Base-by-base conservation (phyloP, 1,140 invertebrate species). In the Nomia melanderi region DNA sequence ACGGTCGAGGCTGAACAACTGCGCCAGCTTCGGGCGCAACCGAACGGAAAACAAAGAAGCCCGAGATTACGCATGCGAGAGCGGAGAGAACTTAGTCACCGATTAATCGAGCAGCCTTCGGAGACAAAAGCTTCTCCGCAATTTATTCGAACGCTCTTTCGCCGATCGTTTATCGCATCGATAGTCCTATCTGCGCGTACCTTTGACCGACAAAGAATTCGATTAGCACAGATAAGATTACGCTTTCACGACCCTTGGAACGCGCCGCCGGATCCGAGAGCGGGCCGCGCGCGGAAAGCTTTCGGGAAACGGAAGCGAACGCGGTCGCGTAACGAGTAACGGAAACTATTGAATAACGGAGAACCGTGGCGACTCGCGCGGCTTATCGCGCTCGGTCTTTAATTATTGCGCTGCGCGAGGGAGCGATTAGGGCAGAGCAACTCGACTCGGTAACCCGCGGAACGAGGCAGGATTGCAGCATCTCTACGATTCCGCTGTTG, bases 1-100 rank as follows among this genome's bases (percentile, higher is more conserved):
- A 23, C 20, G 47, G 23, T 82, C 79, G 74, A 83, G 79, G 81
- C 81, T 85, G 65, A 83, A 4, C 63, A 83, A 85, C 86, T 79
- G 74, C 70, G 60, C 69, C 53, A 66, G 76, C 25, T 50, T 57
- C 62, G 47, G 27, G 41, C 72, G 60, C 72, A 72, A 17, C 29
- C 75, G 29, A 36, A 64, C 27, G 36, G 29, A 27, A 47, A 29
- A 70, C 59, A 78, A 78, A 57, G 36, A 73, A 29, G 11, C 25
- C 12, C 17, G 60, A 44, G 69, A 78, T 72, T 59, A 78, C 60
- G 54, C 47, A 36, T 78, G 23, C 60, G 23, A 70, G 12, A 20
- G 29, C 9, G 25, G 1, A 17, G n/a, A 27, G 41, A 9, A 57
- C 44, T 36, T 47, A 31, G 17, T 39, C 54, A 14, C 9, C 36